These are phyloP conservation scores for Noctua pronuba DNA, from an alignment of 2,888 invertebrate genomes.

Conservation along the genomic window DNA sequence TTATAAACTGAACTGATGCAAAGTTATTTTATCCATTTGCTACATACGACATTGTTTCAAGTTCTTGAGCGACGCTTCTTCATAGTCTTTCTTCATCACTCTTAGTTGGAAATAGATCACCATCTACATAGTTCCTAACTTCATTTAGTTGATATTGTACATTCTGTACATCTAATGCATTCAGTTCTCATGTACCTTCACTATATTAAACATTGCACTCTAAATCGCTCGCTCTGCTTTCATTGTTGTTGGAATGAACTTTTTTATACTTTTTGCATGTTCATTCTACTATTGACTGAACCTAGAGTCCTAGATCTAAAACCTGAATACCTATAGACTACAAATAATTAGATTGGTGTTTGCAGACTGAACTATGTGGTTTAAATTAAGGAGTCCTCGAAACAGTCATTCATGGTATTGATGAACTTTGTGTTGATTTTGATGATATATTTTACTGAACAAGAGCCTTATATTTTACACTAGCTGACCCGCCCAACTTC, in stretches of 20 bases:
- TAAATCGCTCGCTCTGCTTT: conserved; percentile 80
- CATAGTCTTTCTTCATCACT: conserved; percentile 50
- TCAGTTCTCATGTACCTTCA: conserved; percentile 42
- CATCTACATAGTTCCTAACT: conserved; percentile 15
- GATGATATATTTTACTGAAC: background rate
- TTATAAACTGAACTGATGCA: conserved; percentile 32
- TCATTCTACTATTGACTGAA: conserved; percentile 59
- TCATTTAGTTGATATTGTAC: conserved; percentile 34
- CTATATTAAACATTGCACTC: conserved; percentile 53
- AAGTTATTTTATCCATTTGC: background rate
- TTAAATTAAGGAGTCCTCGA: background rate
- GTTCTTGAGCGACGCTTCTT: conserved; percentile 52
- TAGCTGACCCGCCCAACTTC: too few relatives aligned
- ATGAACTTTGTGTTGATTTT: background rate
- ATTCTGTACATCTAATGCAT: conserved; percentile 37
- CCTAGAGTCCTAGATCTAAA: conserved; percentile 29
- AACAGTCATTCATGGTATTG: background rate
- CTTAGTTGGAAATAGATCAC: conserved; percentile 41
- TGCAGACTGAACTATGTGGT: conserved; percentile 61
- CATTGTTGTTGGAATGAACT: conserved; percentile 76
- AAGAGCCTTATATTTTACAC: too few relatives aligned
- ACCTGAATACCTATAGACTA: conserved; percentile 37
- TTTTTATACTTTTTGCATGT: conserved; percentile 74
- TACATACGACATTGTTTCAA: conserved; percentile 4
- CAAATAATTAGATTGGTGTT: conserved; percentile 58